Percentiles rank a stretch among this genome's conserved stretches.
phyloP scores from a whole-genome alignment of 1,140 invertebrate species.

The Cepaea nemoralis region DNA sequence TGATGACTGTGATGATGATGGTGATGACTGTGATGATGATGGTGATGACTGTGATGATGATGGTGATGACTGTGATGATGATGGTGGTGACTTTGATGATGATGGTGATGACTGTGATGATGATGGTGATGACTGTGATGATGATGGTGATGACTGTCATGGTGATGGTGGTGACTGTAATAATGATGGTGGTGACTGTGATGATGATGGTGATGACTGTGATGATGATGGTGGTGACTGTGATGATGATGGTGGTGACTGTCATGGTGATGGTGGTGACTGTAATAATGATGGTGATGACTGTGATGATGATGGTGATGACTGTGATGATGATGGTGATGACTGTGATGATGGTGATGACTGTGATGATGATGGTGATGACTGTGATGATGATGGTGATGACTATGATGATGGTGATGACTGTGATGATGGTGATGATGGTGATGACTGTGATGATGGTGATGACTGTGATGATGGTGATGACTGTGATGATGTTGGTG shows the following conservation, averaged over 20 bases:
- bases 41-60: too few species aligned
- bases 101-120: not conserved
- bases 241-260: not conserved
- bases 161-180: not conserved
- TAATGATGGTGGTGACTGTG: not conserved
- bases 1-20: too few species aligned
- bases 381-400: not conserved
- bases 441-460: too few species aligned
- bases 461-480: not conserved
- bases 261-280: not conserved
- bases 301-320: not conserved
- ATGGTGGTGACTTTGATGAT: not conserved
- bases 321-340: not conserved
- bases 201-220: not conserved
- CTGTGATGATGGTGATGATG: too few species aligned
- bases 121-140: not conserved
- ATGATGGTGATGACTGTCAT: not conserved
- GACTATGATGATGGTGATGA: not conserved
- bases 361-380: not conserved
- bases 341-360: not conserved
- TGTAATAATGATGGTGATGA: not conserved
- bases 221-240: not conserved
- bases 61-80: not conserved
- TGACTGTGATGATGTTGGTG: constrained; percentile 8
- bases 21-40: too few species aligned